Conservation (phyloP, 1,140 invertebrate species). For the Drosophila parvula region DNA sequence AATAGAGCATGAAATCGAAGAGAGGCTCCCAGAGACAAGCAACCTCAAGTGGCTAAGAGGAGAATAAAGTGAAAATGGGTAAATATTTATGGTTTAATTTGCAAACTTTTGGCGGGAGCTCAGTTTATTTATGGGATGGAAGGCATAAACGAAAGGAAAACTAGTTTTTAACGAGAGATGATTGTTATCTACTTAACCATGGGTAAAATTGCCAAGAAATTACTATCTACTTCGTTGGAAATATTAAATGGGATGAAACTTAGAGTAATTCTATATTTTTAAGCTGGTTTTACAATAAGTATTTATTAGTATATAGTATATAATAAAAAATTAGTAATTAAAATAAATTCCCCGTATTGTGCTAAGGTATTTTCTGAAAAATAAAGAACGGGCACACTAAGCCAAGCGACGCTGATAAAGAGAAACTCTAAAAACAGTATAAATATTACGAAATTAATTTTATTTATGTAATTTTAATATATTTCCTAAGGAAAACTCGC, state of each 20-base stretch:
- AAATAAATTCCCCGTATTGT: neutral
- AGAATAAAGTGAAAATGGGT: constrained; percentile 27
- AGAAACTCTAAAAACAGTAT: too few species aligned
- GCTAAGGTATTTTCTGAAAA: too few species aligned
- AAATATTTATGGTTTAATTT: constrained; percentile 24
- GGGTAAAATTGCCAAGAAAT: neutral
- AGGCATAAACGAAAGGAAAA: too few species aligned
- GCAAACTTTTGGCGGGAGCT: neutral
- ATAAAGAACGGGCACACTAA: too few species aligned
- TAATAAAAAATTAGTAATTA: neutral
- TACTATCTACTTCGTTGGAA: neutral
- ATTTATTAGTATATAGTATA: neutral
- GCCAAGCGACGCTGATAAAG: too few species aligned
- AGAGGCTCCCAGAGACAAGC: neutral
- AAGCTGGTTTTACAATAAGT: neutral
- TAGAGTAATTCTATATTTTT: neutral
- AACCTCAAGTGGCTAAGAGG: constrained; percentile 13
- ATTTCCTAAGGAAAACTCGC: too few species aligned
- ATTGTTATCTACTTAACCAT: neutral
- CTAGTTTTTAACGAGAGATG: neutral
- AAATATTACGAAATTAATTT: too few species aligned
- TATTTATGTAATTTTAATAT: too few species aligned
- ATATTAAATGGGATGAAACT: neutral
- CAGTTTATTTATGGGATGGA: neutral
- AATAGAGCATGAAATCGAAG: constrained; percentile 42